Evolutionary conservation across 2,797 vertebrate genomes (phyloP), one percentile per base, ranked within the genome.

Genomic region (Emydoidea blandingii): DNA sequence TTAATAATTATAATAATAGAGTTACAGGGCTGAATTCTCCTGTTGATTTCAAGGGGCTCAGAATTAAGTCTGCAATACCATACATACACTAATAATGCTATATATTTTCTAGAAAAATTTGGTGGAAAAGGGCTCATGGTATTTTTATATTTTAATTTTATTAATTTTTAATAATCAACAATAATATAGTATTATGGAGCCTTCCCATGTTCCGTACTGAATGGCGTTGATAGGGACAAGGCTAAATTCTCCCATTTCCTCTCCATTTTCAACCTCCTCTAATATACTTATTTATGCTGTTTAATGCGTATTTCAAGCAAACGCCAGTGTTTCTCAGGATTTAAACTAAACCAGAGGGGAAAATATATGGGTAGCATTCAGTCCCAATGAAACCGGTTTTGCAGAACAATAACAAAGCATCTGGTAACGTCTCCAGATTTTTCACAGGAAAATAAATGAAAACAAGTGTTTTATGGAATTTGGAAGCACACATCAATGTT

Each of bases 371-470:
- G 94, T 89, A 92, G 94, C 91, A 89, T 83, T 68, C 72, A 79
- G 83, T 83, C 50, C 44, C 31, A 37, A 12, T 82, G 94, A 79
- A 93, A 91, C 79, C 86, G 89, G 92, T 85, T 96, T 94, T 94
- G 87, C 91, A 91, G 93, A 94, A 96, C 96, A 97, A 93, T 95
- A 94, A 97, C 8, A 11, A 88, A 97, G 91, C 95, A 97, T 96
- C 95, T 95, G 96, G 94, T 96, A 90, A 90, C 62, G 94, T 96
- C 94, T 95, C 87, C 87, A 88, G 27, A 79, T 68, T 57, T 59
- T 44, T 68, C 27, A 16, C 52, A 80, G 86, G 86, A 96, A 92
- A 92, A 89, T 80, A 82, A 91, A 96, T 95, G 93, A 93, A 97
- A 97, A 86, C 74, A 87, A 93, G 86, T 87, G 89, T 96, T 96